These are phyloP conservation scores for Nemotelus pantherinus DNA, from an alignment of 2,888 invertebrate genomes.

Conservation along the genomic window DNA sequence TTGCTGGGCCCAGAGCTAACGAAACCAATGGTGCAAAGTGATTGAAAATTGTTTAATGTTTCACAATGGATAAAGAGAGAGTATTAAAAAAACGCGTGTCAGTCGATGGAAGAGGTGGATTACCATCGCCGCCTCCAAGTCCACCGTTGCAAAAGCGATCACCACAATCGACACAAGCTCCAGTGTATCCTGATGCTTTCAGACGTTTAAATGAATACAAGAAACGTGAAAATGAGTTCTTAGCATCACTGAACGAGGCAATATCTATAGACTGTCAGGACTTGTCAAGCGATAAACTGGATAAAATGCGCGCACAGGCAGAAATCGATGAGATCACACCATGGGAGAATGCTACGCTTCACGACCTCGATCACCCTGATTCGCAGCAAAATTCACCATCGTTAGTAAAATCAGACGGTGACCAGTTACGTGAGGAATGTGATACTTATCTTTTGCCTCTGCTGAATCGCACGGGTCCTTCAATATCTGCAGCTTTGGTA, in stretches of 20 bases:
- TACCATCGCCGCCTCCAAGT: conserved; percentile 48
- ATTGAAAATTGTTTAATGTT: too few species aligned
- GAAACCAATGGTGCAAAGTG: too few species aligned
- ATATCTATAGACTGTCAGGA: conserved; percentile 54
- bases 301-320: conserved; percentile 16
- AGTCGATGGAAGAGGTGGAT: conserved; percentile 49
- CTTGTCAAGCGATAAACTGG: conserved; percentile 48
- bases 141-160: conserved; percentile 25
- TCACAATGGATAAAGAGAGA: conserved; percentile 50
- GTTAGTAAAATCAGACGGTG: conserved; percentile 54
- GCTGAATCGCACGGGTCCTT: conserved; percentile 68
- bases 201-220: conserved; percentile 57
- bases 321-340: neutral
- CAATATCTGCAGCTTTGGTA: conserved; percentile 69
- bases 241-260: conserved; percentile 57
- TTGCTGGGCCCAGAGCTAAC: too few species aligned
- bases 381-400: neutral
- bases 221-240: conserved; percentile 57
- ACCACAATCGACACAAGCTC: conserved; percentile 54
- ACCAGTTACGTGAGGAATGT: conserved; percentile 59
- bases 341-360: neutral
- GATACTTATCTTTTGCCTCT: conserved; percentile 62
- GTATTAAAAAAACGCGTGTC: conserved; percentile 48
- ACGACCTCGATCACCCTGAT: neutral
- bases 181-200: conserved; percentile 53